Percentiles rank a stretch among this genome's conserved stretches.
These are phyloP conservation scores for Apotomis turbidana DNA, from an alignment of 2,888 invertebrate species.

Conservation along the genomic window DNA sequence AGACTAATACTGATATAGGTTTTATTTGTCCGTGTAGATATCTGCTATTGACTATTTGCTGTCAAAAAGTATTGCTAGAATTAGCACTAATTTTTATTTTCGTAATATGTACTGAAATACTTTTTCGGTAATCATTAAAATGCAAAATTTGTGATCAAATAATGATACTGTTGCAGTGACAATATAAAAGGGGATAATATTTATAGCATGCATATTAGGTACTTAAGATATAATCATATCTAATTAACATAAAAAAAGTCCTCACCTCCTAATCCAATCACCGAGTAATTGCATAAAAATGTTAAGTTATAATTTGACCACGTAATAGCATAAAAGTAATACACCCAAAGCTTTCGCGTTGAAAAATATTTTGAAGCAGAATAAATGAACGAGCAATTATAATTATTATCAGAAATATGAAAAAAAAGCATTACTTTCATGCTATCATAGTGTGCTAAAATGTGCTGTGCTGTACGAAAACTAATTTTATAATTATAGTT, in stretches of 20 bases:
- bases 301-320: constrained; percentile 61
- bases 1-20: no score
- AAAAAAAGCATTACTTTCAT: constrained; percentile 56
- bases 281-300: constrained; percentile 52
- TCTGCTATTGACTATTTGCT: no score
- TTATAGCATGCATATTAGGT: not conserved
- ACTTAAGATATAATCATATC: not conserved
- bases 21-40: no score
- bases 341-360: constrained; percentile 28
- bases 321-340: constrained; percentile 60
- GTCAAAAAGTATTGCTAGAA: no score
- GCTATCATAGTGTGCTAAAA: constrained; percentile 63
- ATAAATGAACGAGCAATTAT: constrained; percentile 26
- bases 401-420: no score
- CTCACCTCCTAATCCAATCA: constrained; percentile 74
- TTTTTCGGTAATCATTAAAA: no score
- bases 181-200: not conserved
- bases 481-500: no score
- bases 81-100: no score
- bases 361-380: constrained; percentile 15
- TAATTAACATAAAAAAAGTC: constrained; percentile 17
- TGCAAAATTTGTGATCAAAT: no score
- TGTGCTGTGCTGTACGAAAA: constrained; percentile 44
- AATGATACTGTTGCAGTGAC: no score
- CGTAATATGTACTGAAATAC: no score